Base-by-base conservation (phyloP, 2,888 invertebrate genomes). In the Quadroppia sp. region DNA sequence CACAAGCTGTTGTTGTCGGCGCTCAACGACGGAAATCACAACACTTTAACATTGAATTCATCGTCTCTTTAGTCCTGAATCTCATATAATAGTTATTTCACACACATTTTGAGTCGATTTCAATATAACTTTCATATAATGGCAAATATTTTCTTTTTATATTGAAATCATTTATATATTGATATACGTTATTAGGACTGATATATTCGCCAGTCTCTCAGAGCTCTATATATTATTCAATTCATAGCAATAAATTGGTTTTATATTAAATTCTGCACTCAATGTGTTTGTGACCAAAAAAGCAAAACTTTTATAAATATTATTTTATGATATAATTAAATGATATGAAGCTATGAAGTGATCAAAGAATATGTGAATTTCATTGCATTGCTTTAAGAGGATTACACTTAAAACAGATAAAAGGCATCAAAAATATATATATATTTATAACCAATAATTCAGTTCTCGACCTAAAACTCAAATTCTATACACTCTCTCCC, bases 1-100 rank as follows among this genome's bases (percentile, higher is more conserved):
- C 30, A 61, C 61, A 61, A 61, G 61, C 61, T 61, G 61, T 61
- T 61, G 61, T 61, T 61, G 61, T 61, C 61, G 61, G 61, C 32
- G 53, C 53, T n/a, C 61, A 36, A 30, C 36, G 25, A 61, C 61
- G 61, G 61, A 61, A 61, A 61, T 61, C 61, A 61, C 30, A 61
- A 61, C 61, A 53, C 53, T 53, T 53, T 53, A 53, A 7, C 25
- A 6, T 2, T 53, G n/a, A n/a, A 9, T 53, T 23, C 53, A 53
- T 9, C 53, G 25, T 25, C 53, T 53, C 53, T 53, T 53, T 25
- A 53, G 13, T 53, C 6, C 45, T 11, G 25, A 25, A 53, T 53
- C 53, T 53, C 53, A 11, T n/a, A n/a, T n/a, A n/a, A n/a, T n/a
- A n/a, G n/a, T n/a, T n/a, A n/a, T n/a, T n/a, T n/a, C n/a, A n/a